phyloP scores from a whole-genome alignment of 2,888 invertebrate genomes.

The Sympetrum striolatum region DNA sequence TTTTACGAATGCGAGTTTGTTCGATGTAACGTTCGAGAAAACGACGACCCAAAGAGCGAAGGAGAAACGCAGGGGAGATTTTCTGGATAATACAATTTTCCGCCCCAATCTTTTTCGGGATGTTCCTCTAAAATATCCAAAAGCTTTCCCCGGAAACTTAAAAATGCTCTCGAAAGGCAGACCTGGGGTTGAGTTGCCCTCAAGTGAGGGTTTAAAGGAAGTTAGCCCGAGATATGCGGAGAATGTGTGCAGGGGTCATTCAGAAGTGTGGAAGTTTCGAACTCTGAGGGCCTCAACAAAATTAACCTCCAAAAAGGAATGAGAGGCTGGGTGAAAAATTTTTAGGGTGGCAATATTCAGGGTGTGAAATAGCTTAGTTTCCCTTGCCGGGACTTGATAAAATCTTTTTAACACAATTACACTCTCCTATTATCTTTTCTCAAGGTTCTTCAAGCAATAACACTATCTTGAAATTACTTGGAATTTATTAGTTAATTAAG shows the following conservation, averaged over 20 bases:
- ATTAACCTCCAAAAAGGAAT: not conserved
- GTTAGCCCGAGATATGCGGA: not conserved
- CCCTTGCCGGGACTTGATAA: no score
- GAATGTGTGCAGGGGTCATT: not conserved
- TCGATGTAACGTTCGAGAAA: no score
- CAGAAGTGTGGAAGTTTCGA: not conserved
- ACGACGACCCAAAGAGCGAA: no score
- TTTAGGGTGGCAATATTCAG: no score
- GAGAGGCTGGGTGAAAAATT: not conserved
- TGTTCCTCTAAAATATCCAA: not conserved
- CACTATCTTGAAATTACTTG: no score
- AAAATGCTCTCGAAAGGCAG: not conserved
- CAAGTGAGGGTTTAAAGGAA: not conserved
- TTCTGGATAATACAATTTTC: not conserved
- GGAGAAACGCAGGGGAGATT: no score
- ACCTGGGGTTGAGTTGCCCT: not conserved
- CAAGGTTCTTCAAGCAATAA: no score
- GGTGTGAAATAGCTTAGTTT: no score
- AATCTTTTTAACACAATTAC: no score
- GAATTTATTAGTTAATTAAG: no score
- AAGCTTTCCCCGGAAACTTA: not conserved
- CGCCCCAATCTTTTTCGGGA: not conserved
- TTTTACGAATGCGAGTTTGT: no score
- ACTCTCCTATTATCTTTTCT: no score
- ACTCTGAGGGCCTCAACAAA: not conserved